Percentiles rank a stretch among this genome's conserved stretches.
These are phyloP conservation scores for Calameuta idolon DNA, from an alignment of 2,888 invertebrate species.

Conservation along the genomic window DNA sequence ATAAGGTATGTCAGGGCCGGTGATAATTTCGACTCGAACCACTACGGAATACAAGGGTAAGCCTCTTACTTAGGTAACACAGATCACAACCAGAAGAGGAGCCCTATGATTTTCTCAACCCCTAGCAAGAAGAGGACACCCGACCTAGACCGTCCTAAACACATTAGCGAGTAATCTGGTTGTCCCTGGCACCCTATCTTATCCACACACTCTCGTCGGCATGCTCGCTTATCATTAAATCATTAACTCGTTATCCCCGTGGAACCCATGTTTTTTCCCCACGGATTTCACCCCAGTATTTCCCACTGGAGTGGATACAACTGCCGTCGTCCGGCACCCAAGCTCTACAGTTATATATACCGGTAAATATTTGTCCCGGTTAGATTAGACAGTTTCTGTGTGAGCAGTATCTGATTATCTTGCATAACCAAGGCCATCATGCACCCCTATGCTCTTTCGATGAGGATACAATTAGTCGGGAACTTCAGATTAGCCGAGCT, in stretches of 20 bases:
- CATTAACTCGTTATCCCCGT: slow-evolving; percentile 48
- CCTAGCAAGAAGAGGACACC: slow-evolving; percentile 23
- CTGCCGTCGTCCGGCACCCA: neutral
- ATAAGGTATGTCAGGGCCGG: neutral
- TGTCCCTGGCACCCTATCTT: slow-evolving; percentile 44
- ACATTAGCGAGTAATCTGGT: slow-evolving; percentile 55
- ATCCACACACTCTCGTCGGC: slow-evolving; percentile 31
- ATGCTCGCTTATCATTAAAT: slow-evolving; percentile 46
- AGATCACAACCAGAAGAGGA: slow-evolving; percentile 9
- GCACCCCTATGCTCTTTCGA: neutral
- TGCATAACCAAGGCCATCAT: neutral
- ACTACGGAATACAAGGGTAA: slow-evolving; percentile 13
- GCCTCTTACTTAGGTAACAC: slow-evolving; percentile 1
- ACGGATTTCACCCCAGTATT: slow-evolving; percentile 24
- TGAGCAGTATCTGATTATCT: neutral
- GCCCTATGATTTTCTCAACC: slow-evolving; percentile 14
- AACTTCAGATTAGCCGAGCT: slow-evolving; percentile 5
- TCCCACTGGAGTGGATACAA: slow-evolving; percentile 1
- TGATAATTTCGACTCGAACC: slow-evolving; percentile 1
- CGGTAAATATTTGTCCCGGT: neutral
- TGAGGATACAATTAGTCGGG: slow-evolving; percentile 1
- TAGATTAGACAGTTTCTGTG: slow-evolving; percentile 6
- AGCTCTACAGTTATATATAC: neutral
- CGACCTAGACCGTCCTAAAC: slow-evolving; percentile 48
- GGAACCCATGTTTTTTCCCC: slow-evolving; percentile 28